A percentile compares a stretch with the other conserved stretches of the same genome.
Conservation (phyloP, 2,888 invertebrate species). For the Tanypteryx hageni region DNA sequence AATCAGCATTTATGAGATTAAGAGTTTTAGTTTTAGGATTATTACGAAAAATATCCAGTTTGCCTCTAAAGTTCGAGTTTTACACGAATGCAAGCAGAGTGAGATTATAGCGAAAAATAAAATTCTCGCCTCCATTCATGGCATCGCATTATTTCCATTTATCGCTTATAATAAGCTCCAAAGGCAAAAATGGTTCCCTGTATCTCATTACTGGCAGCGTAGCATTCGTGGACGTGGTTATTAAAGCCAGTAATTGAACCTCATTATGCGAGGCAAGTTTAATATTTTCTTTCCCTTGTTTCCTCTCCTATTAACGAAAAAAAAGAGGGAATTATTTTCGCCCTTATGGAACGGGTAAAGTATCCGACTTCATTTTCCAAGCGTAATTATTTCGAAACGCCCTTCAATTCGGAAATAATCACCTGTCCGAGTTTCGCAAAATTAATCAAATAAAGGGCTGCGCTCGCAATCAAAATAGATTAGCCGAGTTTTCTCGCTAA, state of each 20-base stretch:
- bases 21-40: too few species aligned
- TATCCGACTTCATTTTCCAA: not conserved
- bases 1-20: too few species aligned
- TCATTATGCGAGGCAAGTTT: not conserved
- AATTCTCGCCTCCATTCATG: not conserved
- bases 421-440: conserved; percentile 3
- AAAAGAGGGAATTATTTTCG: not conserved
- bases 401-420: conserved; percentile 6
- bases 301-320: not conserved
- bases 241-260: conserved; percentile 17
- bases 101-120: not conserved
- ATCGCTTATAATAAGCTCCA: not conserved
- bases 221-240: not conserved
- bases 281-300: not conserved
- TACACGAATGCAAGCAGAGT: too few species aligned
- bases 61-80: too few species aligned
- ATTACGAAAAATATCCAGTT: too few species aligned
- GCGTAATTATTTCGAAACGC: not conserved
- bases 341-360: not conserved
- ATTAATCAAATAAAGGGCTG: not conserved
- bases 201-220: not conserved
- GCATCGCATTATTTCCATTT: not conserved
- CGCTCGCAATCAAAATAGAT: not conserved
- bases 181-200: not conserved
- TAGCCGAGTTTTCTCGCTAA: conserved; percentile 22